A percentile compares a stretch with the other conserved stretches of the same genome.
Conservation (phyloP, 2,113 vertebrate species). For the Nicator chloris region DNA sequence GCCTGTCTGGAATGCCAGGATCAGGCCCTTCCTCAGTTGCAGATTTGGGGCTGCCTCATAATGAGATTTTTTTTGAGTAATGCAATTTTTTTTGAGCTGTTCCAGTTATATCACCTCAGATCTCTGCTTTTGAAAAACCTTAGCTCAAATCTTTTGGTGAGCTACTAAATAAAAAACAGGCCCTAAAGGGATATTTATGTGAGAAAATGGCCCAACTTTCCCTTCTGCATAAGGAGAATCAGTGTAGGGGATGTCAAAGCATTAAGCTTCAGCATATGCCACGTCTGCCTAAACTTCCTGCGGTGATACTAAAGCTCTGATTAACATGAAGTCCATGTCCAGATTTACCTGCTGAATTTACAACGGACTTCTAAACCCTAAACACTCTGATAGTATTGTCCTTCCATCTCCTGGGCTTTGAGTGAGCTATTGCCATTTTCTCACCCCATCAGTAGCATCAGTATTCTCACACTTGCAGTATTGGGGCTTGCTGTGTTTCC, state of each 20-base stretch:
- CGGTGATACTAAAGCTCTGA: not conserved
- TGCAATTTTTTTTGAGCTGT: not conserved
- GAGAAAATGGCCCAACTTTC: not conserved
- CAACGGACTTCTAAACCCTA: not conserved
- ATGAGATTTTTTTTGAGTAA: not conserved
- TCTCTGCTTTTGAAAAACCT: not conserved
- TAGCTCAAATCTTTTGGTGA: not conserved
- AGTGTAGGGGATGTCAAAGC: not conserved
- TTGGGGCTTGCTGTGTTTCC: not conserved
- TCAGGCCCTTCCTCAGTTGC: rapidly evolving
- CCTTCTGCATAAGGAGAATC: not conserved
- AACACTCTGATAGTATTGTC: not conserved
- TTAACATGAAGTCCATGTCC: not conserved
- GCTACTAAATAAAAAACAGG: not conserved
- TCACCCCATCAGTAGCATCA: not conserved
- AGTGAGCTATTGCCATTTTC: not conserved
- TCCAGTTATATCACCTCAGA: not conserved
- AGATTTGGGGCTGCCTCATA: not conserved
- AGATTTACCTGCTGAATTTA: slow-evolving; percentile 22
- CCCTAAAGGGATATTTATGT: not conserved
- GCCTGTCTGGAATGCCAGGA: not conserved
- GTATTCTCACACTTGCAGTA: not conserved
- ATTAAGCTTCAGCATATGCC: not conserved
- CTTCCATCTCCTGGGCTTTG: not conserved
- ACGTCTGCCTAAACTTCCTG: not conserved